Evolutionary conservation across 2,888 invertebrate genomes (phyloP), one percentile per base, ranked within the genome.

Genomic region (Acrocyrtus sp.): DNA sequence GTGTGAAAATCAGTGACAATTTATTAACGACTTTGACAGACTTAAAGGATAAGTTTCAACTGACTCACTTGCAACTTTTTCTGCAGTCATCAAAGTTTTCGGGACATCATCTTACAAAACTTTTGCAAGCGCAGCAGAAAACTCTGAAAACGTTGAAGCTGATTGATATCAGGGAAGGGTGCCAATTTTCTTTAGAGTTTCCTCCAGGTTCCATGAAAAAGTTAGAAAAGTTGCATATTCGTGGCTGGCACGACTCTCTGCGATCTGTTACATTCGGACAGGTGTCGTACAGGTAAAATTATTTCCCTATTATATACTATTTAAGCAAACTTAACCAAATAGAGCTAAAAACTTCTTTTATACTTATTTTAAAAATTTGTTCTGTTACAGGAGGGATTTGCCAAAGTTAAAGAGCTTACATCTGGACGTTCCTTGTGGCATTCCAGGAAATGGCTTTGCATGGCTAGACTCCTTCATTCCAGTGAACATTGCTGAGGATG

Each of bases 331-430:
- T n/a, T n/a, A n/a, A n/a, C n/a, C n/a, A n/a, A n/a, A n/a, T n/a
- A n/a, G n/a, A n/a, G n/a, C n/a, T n/a, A n/a, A n/a, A n/a, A n/a
- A n/a, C n/a, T n/a, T n/a, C n/a, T n/a, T n/a, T n/a, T n/a, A n/a
- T n/a, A n/a, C n/a, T n/a, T n/a, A n/a, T n/a, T n/a, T n/a, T n/a
- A n/a, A n/a, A n/a, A n/a, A n/a, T n/a, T n/a, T n/a, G n/a, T n/a
- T n/a, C n/a, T n/a, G n/a, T n/a, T n/a, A n/a, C n/a, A 62, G 62
- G n/a, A 69, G 48, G 61, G 69, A 69, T 69, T 56, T 69, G 27
- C 69, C 69, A 29, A 69, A 56, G 61, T 41, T 69, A 15, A 61
- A 56, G 15, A 69, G 69, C 61, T 48, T 69, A 56, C 69, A 69
- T 56, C 54, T 69, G 48, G 69, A 69, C n/a, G 61, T 69, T 39